Base-by-base conservation (phyloP, 2,888 invertebrate species). In the Acrocera orbiculus region DNA sequence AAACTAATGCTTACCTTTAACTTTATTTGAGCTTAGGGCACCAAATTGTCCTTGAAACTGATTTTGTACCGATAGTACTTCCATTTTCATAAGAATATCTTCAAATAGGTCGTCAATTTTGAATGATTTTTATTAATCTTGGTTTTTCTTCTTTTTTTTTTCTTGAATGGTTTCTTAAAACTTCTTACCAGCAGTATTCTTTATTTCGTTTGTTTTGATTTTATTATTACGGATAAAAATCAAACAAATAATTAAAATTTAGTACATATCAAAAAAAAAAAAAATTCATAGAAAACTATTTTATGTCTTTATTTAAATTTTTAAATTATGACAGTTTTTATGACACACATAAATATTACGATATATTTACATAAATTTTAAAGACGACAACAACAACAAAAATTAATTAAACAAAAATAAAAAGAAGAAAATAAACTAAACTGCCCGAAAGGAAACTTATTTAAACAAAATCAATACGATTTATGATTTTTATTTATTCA, bases 1-100 rank as follows among this genome's bases (percentile, higher is more conserved):
- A 19, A 20, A 9, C 15, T 3, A 27, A 44, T 50, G 58, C 70
- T 68, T 62, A 76, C 76, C 76, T 74, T 75, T 73, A 57, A 71
- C 70, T 63, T 70, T 73, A 63, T 51, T 51, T 42, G 58, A 51
- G 43, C 55, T 54, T 43, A 61, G 54, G 43, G 57, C 58, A 48
- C 69, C 73, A 66, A 78, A 79, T 66, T 74, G 73, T 58, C 76
- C 76, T 61, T 69, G 72, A 62, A 74, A 71, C 64, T 71, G 72
- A 65, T 70, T 78, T 61, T 73, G 73, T 58, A 77, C 73, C 59
- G 77, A 73, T 60, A 80, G 69, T 62, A 80, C 74, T 69, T 80
- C 80, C 80, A 80, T 80, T 60, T 69, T 72, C 58, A 59, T 58
- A 35, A 49, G 47, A 45, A 52, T 40, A 45, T 53, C 51, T 44